These are phyloP conservation scores for Seira sanloemensis DNA, from an alignment of 2,888 invertebrate genomes.

Conservation along the genomic window DNA sequence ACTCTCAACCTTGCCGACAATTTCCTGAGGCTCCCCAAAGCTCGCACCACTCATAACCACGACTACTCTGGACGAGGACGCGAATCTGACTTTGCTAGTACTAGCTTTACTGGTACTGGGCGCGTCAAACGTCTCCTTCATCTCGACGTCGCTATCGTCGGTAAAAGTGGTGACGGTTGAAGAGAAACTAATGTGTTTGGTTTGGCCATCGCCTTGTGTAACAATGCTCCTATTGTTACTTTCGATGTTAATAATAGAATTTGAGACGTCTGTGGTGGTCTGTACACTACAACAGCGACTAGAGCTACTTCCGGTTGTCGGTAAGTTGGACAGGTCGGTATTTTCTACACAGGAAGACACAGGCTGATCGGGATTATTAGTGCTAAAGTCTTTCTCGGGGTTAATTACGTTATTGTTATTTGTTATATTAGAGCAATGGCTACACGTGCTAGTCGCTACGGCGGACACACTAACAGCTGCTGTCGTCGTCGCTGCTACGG, in stretches of 20 bases:
- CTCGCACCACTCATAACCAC: slow-evolving; percentile 21
- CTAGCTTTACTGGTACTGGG: slow-evolving; percentile 25
- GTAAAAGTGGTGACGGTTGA: not conserved
- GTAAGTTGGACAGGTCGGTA: slow-evolving; percentile 22
- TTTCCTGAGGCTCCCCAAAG: not conserved
- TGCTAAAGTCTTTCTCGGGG: not conserved
- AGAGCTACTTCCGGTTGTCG: not conserved
- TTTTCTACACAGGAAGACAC: slow-evolving; percentile 37
- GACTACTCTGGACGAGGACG: slow-evolving; percentile 20
- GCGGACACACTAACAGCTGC: slow-evolving; percentile 8
- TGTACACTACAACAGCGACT: slow-evolving; percentile 9
- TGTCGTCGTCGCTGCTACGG: not conserved
- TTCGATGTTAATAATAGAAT: not conserved
- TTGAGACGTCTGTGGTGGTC: not conserved
- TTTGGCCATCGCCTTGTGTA: not conserved
- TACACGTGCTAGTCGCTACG: slow-evolving; percentile 14
- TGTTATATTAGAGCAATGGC: slow-evolving; percentile 34
- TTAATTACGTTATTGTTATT: slow-evolving; percentile 12
- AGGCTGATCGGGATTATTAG: slow-evolving; percentile 8
- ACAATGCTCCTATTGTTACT: not conserved
- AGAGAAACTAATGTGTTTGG: not conserved
- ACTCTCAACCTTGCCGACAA: not conserved
- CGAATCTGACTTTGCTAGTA: slow-evolving; percentile 28
- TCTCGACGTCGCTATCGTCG: slow-evolving; percentile 15
- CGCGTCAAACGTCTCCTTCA: slow-evolving; percentile 20